Base-by-base conservation (phyloP, 2,797 vertebrate genomes). In the Chaenodraco wilsoni region DNA sequence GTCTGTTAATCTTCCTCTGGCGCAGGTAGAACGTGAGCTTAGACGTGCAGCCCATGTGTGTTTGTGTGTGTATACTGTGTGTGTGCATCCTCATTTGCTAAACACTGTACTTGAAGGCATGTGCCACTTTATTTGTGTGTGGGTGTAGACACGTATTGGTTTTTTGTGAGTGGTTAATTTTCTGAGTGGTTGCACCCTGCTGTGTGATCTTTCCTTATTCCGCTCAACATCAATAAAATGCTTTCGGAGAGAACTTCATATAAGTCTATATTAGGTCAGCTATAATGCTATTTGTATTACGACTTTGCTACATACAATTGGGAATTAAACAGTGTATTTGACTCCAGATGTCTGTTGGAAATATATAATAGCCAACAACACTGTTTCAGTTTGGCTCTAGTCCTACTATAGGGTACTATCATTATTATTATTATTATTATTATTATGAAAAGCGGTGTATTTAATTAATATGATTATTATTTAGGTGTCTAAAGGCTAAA, bases 1-100 rank as follows among this genome's bases (percentile, higher is more conserved):
- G 75, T 75, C 84, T 50, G 23, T 48, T 93, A 92, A 94, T 90
- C 92, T 89, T 74, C 83, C 78, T 71, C 73, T 88, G 86, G 79
- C 86, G 77, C 71, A 82, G 74, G 81, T 74, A 68, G 52, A 71
- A 55, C 6, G 65, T 81, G 69, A 83, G 78, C 81, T 86, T 86
- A 76, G 83, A 67, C 40, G 49, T 76, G 73, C 44, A 40, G 56
- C 57, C 17, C 33, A n/a, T 65, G 41, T 51, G 21, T 57, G 51
- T 27, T 15, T 74, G 27, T 57, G 14, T 64, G 33, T 37, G 33
- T 37, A 37, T 37, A 37, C 33, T 37, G 33, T 37, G 33, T 27
- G 12, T 27, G 55, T 50, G 57, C 1, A 37, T 14, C 72, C 33
- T 37, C 33, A 37, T 37, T 37, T 37, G 33, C 8, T 37, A 37